phyloP scores from a whole-genome alignment of 1,140 invertebrate genomes.

The Neodiprion virginianus region DNA sequence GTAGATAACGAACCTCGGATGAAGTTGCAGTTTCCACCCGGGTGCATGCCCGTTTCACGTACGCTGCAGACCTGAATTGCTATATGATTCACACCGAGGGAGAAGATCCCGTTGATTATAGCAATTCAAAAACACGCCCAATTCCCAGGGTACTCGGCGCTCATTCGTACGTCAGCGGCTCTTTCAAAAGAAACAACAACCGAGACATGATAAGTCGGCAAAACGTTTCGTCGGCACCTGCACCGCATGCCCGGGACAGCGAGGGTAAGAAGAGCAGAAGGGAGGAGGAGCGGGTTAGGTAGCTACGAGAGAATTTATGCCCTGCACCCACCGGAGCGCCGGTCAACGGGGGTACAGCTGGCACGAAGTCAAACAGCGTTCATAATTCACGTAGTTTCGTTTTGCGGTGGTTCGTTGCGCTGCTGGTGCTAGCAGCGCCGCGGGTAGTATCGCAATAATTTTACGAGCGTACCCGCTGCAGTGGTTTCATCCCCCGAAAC shows the following conservation, averaged over 20 bases:
- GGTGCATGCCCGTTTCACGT: too few relatives aligned
- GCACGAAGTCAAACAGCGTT: slow-evolving; percentile 56
- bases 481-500: slow-evolving; percentile 18
- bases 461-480: slow-evolving; percentile 20
- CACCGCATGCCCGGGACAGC: too few relatives aligned
- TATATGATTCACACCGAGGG: too few relatives aligned
- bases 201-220: too few relatives aligned
- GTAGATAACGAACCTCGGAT: too few relatives aligned
- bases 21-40: too few relatives aligned
- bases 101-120: too few relatives aligned
- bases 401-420: slow-evolving; percentile 32
- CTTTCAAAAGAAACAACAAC: not conserved
- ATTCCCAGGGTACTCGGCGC: too few relatives aligned
- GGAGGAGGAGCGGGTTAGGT: not conserved
- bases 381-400: slow-evolving; percentile 55
- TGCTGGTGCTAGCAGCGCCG: slow-evolving; percentile 20
- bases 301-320: not conserved
- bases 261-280: not conserved
- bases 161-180: too few relatives aligned
- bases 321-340: not conserved
- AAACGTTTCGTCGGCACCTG: too few relatives aligned
- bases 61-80: too few relatives aligned
- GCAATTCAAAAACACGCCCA: too few relatives aligned
- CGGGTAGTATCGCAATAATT: slow-evolving; percentile 45
- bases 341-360: slow-evolving; percentile 47